phyloP scores from a whole-genome alignment of 2,888 invertebrate species.

The Lycocerus yunnanus region DNA sequence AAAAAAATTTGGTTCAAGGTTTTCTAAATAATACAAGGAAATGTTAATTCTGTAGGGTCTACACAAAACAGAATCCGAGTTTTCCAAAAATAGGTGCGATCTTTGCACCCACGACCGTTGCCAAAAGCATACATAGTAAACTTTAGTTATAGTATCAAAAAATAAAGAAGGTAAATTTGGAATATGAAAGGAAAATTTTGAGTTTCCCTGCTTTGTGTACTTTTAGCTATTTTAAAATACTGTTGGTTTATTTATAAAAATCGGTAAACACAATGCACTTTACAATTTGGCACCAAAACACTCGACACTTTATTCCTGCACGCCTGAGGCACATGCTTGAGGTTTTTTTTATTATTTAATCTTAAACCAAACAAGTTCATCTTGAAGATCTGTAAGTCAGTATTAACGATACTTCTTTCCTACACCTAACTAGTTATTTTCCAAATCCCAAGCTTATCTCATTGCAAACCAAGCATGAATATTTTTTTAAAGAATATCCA shows the following conservation, averaged over 20 bases:
- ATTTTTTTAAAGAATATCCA: slow-evolving; percentile 24
- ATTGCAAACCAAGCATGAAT: slow-evolving; percentile 24
- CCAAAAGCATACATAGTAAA: slow-evolving; percentile 12
- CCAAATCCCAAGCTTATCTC: slow-evolving; percentile 28
- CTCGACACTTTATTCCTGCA: slow-evolving; percentile 35
- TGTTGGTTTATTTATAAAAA: background rate
- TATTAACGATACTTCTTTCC: slow-evolving; percentile 16
- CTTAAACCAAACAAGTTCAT: slow-evolving; percentile 38
- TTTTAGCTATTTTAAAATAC: background rate
- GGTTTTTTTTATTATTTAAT: slow-evolving; percentile 36
- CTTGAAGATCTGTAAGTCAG: slow-evolving; percentile 24
- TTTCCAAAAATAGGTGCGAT: slow-evolving; percentile 19
- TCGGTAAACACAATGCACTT: background rate
- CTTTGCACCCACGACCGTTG: slow-evolving; percentile 5
- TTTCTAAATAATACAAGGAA: background rate
- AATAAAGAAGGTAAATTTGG: background rate
- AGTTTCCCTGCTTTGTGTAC: background rate
- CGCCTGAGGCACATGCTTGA: slow-evolving; percentile 36
- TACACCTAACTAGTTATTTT: slow-evolving; percentile 24
- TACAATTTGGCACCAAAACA: slow-evolving; percentile 20
- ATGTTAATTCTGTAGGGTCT: background rate
- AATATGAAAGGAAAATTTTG: background rate
- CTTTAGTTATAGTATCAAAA: background rate
- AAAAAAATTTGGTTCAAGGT: background rate
- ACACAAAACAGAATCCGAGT: background rate